Conservation (phyloP, 2,888 invertebrate species). For the Zhengitettix transpicula region DNA sequence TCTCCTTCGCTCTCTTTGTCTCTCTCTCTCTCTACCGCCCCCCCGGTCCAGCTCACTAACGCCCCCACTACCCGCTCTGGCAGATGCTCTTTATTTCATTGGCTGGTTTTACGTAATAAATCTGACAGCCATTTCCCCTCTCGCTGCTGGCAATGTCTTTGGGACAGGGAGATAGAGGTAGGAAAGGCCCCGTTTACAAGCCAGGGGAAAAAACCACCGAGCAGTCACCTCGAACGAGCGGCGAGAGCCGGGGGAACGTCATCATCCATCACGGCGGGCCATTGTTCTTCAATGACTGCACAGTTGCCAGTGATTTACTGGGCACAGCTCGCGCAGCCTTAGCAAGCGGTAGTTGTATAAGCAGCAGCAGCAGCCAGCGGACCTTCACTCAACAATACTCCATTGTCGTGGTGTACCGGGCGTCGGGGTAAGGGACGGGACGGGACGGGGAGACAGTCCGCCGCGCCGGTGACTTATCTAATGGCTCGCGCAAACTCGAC, state of each 20-base stretch:
- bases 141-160: slow-evolving; percentile 11
- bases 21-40: neutral
- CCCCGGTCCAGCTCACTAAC: neutral
- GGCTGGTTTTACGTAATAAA: slow-evolving; percentile 14
- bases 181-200: neutral
- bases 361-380: neutral
- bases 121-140: slow-evolving; percentile 7
- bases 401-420: neutral
- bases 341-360: neutral
- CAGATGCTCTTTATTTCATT: slow-evolving; percentile 29
- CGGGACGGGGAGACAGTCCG: neutral
- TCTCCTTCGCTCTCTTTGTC: neutral
- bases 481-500: slow-evolving; percentile 3
- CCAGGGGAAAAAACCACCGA: neutral
- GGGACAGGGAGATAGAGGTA: slow-evolving; percentile 1
- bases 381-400: slow-evolving; percentile 1
- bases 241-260: slow-evolving; percentile 3
- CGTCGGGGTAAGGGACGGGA: neutral
- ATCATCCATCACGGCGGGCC: slow-evolving; percentile 11
- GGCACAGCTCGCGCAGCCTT: slow-evolving; percentile 1
- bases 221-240: neutral
- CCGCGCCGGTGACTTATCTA: slow-evolving; percentile 1
- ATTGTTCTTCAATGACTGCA: slow-evolving; percentile 13
- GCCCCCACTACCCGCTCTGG: slow-evolving; percentile 12
- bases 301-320: slow-evolving; percentile 12